Evolutionary conservation across 2,113 vertebrate genomes (phyloP), one percentile per base, ranked within the genome.

Genomic region (Chloropsis hardwickii): DNA sequence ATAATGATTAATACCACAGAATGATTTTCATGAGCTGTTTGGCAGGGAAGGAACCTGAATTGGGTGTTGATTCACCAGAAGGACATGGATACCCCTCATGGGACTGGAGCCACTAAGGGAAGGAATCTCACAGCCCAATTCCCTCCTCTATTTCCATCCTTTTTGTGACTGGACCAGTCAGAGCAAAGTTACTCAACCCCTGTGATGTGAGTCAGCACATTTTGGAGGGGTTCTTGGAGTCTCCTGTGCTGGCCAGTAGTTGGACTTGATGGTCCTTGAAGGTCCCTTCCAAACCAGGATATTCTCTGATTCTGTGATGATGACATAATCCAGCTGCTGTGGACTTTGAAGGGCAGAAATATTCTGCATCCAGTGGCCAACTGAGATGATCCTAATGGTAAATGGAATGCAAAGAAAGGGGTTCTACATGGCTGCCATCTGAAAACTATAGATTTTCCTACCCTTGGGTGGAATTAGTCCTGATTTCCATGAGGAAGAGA

Each of bases 351-450:
- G 28, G 11, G 27, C 76, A 91, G 73, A n/a, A 81, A 56, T 84
- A 11, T 21, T 58, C 51, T 33, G 7, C 15, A 37, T 44, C 29
- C 18, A 14, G 11, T 16, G 53, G 44, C 42, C 58, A 69, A 1
- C 33, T 56, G 51, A 1, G 31, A 1, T 2, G 24, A 31, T 71
- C 29, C 51, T 1, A 1, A 11, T 11, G 33, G 10, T 27, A 70
- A 76, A 24, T 12, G 17, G 25, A 35, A 45, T 13, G 14, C 22
- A 65, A 12, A 25, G 71, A 25, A 44, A 39, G 21, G 31, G 40
- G 12, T 8, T 58, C 39, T 14, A 18, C 9, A 1, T 1, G 14
- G 19, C 21, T 78, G 39, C 40, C 17, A 9, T 2, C 56, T 60
- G 61, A 57, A 86, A 88, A 31, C 5, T 61, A 15, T 45, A 50